A percentile compares a stretch with the other conserved stretches of the same genome.
phyloP scores from a whole-genome alignment of 2,888 invertebrate genomes.

The Amblyjoppa proteus region DNA sequence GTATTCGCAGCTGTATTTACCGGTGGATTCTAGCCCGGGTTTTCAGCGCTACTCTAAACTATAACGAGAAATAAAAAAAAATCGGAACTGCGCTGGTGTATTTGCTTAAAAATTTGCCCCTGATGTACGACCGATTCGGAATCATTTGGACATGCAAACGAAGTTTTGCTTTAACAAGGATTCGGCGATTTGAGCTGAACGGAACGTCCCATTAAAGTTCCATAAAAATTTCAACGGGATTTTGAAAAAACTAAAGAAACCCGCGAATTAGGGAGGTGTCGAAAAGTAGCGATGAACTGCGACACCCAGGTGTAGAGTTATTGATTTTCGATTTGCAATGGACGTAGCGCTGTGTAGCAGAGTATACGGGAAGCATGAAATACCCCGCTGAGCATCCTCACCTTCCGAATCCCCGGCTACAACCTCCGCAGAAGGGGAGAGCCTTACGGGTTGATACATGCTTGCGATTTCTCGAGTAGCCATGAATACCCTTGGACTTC shows the following conservation, averaged over 20 bases:
- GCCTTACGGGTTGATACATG: neutral
- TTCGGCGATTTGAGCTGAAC: neutral
- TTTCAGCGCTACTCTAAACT: slow-evolving; percentile 9
- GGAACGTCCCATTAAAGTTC: neutral
- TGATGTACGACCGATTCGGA: neutral
- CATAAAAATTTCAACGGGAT: neutral
- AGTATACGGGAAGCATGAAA: slow-evolving; percentile 1
- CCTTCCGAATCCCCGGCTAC: slow-evolving; percentile 5
- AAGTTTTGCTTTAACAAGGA: neutral
- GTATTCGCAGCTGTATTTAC: slow-evolving; percentile 5
- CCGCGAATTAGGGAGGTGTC: slow-evolving; percentile 3
- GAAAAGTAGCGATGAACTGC: slow-evolving; percentile 20
- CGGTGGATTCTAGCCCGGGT: neutral
- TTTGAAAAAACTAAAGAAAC: neutral
- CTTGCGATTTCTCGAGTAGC: slow-evolving; percentile 6
- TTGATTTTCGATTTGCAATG: slow-evolving; percentile 47
- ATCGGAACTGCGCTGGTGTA: neutral
- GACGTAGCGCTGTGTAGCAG: slow-evolving; percentile 4
- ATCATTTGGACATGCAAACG: neutral
- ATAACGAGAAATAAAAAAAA: slow-evolving; percentile 12
- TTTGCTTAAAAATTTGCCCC: slow-evolving; percentile 23
- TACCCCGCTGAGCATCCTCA: neutral
- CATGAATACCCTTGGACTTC: neutral
- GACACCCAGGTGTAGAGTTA: slow-evolving; percentile 24
- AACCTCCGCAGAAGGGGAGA: neutral